phyloP scores from a whole-genome alignment of 2,888 invertebrate species.

The Calliscelio sp. region DNA sequence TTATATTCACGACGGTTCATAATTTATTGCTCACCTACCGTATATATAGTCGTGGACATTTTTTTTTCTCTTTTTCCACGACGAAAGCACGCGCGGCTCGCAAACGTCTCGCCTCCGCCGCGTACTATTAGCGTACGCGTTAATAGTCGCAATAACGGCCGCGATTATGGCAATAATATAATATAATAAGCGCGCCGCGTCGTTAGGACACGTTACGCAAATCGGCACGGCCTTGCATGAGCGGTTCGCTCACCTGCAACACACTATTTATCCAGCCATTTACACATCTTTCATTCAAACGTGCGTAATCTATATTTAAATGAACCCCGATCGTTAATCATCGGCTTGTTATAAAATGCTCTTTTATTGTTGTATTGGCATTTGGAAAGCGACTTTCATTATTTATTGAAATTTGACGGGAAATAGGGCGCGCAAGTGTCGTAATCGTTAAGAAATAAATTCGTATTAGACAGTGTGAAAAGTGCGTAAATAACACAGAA shows the following conservation, averaged over 20 bases:
- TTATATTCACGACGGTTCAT: conserved; percentile 58
- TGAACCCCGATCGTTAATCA: conserved; percentile 39
- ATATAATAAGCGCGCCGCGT: conserved; percentile 76
- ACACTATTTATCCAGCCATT: conserved; percentile 71
- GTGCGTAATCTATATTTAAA: conserved; percentile 57
- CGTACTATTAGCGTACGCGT: too few relatives aligned
- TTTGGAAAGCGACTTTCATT: conserved; percentile 44
- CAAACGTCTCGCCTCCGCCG: conserved; percentile 31
- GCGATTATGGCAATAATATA: conserved; percentile 76
- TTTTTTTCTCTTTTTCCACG: conserved; percentile 51
- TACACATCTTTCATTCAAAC: conserved; percentile 35
- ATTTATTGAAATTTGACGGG: conserved; percentile 29
- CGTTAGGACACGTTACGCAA: conserved; percentile 82
- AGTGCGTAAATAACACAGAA: not conserved
- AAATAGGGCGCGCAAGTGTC: conserved; percentile 30
- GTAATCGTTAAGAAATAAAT: conserved; percentile 21
- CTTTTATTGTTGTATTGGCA: conserved; percentile 46
- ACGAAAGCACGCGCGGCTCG: conserved; percentile 29
- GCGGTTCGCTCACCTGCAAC: conserved; percentile 83
- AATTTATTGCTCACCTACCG: conserved; percentile 58
- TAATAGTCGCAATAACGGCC: conserved; percentile 66
- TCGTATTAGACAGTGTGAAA: not conserved
- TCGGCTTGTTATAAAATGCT: conserved; percentile 40
- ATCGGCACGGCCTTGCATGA: conserved; percentile 83
- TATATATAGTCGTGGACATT: conserved; percentile 33